Percentiles rank a stretch among this genome's conserved stretches.
phyloP scores from a whole-genome alignment of 2,888 invertebrate genomes.

The Eupithecia vulgata region DNA sequence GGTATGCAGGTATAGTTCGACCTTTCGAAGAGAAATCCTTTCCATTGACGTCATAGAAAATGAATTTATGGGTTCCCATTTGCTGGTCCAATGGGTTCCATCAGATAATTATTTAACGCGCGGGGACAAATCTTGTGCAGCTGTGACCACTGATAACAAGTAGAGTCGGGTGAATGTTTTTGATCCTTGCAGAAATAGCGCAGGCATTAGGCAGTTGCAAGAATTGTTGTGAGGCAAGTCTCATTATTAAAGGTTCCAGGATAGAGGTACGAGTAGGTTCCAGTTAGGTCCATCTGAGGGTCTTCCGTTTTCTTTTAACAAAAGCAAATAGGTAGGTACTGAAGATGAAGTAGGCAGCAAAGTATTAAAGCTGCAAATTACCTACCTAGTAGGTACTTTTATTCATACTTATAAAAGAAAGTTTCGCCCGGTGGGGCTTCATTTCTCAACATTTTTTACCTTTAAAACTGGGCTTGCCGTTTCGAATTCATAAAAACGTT shows the following conservation, averaged over 20 bases:
- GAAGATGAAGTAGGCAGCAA: no score
- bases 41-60: conserved; percentile 72
- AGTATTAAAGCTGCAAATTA: no score
- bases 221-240: background rate
- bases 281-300: background rate
- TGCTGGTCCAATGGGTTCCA: conserved; percentile 68
- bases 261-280: no score
- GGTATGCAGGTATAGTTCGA: no score
- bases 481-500: no score
- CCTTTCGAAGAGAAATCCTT: no score
- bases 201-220: background rate
- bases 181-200: conserved; percentile 49
- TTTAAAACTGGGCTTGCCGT: no score
- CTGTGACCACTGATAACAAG: conserved; percentile 73
- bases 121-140: conserved; percentile 76
- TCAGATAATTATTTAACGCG: conserved; percentile 79
- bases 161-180: conserved; percentile 34
- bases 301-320: background rate
- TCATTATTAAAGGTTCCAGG: background rate
- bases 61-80: conserved; percentile 73
- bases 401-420: no score
- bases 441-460: no score
- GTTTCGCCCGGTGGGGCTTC: no score
- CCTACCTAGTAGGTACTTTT: no score
- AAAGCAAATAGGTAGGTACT: background rate